Evolutionary conservation across 2,888 invertebrate species (phyloP).

Genomic region (Micropterix aruncella): DNA sequence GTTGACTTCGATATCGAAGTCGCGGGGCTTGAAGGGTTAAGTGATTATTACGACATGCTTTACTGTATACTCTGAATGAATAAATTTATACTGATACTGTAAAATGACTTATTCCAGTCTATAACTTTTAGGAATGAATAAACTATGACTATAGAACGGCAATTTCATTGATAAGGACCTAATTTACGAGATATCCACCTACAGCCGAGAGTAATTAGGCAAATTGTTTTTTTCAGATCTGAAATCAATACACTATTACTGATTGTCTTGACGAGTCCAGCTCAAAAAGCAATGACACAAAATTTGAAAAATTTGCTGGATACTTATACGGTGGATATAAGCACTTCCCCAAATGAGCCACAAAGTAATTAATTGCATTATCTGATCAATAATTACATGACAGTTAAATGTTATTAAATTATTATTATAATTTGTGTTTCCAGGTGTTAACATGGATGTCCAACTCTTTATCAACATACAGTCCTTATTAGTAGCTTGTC

Average conservation of each 20-base stretch:
- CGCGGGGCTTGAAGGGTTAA: no score
- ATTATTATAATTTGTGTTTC: conserved; percentile 11
- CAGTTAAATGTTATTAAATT: neutral
- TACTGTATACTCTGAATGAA: no score
- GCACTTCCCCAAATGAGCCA: conserved; percentile 1
- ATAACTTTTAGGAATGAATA: no score
- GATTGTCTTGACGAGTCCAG: conserved; percentile 11
- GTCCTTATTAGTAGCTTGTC: conserved; percentile 23
- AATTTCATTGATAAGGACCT: no score
- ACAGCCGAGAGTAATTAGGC: conserved; percentile 14
- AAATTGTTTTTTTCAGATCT: conserved; percentile 8
- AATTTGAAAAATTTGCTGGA: neutral
- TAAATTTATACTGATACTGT: no score
- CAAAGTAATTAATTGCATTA: no score
- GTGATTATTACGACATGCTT: no score
- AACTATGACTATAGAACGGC: no score
- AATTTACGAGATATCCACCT: no score
- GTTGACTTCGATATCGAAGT: no score
- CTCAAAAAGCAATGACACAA: neutral
- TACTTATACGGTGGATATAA: neutral
- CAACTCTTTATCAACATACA: conserved; percentile 27
- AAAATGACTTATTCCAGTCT: no score
- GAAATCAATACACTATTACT: conserved; percentile 17
- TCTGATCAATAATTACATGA: no score
- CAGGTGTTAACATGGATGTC: conserved; percentile 23